Conservation (phyloP, 2,113 vertebrate genomes). For the Calypte anna region DNA sequence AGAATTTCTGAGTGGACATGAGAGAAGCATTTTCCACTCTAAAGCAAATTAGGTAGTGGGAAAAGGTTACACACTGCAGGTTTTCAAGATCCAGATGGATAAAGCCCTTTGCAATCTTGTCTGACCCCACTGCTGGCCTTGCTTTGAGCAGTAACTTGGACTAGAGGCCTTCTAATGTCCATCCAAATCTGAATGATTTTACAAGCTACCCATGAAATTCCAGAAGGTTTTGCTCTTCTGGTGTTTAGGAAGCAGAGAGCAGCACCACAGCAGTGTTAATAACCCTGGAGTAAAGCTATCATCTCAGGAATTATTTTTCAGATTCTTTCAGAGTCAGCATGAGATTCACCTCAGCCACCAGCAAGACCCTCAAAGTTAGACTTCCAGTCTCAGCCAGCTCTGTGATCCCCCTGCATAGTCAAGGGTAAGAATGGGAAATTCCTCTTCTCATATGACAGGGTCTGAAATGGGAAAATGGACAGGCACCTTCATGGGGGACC, state of each 20-base stretch:
- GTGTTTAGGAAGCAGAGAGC: background rate
- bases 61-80: background rate
- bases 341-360: background rate
- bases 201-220: background rate
- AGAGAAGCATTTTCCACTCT: background rate
- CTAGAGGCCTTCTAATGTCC: background rate
- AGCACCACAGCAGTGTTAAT: background rate
- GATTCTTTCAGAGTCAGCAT: background rate
- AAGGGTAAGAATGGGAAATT: background rate
- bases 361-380: background rate
- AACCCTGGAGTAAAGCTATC: background rate
- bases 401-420: background rate
- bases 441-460: background rate
- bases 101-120: background rate
- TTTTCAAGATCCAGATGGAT: background rate
- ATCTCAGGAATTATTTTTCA: background rate
- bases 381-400: background rate
- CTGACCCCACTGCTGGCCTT: background rate
- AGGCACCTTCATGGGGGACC: background rate
- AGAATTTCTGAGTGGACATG: background rate
- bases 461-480: background rate
- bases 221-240: background rate
- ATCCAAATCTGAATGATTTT: background rate
- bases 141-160: background rate
- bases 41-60: background rate